A percentile compares a stretch with the other conserved stretches of the same genome.
Evolutionary conservation across 2,797 vertebrate species (phyloP).

Genomic region (Eidolon dupreanum): DNA sequence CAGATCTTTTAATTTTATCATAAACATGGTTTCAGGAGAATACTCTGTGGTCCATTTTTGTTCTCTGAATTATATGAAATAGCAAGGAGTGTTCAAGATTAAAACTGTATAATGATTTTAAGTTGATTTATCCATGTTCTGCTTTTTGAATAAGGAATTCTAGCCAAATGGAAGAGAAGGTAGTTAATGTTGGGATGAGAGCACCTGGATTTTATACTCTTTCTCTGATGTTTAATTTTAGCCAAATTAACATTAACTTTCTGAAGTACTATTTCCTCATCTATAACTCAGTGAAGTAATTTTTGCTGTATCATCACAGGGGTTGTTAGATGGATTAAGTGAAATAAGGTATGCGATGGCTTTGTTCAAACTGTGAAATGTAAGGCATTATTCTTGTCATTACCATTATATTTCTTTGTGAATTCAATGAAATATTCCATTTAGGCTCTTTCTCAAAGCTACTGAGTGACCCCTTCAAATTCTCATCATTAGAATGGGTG

Average conservation of each 20-base stretch:
- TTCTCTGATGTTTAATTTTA: background rate
- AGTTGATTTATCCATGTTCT: background rate
- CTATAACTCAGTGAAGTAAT: background rate
- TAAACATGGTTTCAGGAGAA: background rate
- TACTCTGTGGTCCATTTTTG: background rate
- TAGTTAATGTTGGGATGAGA: background rate
- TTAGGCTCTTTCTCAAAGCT: background rate
- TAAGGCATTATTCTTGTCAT: background rate
- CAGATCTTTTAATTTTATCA: background rate
- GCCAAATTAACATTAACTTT: background rate
- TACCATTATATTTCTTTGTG: constrained; percentile 50
- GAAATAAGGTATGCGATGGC: background rate
- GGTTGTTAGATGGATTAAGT: background rate
- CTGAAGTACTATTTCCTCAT: background rate
- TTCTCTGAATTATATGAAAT: constrained; percentile 76
- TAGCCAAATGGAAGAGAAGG: background rate
- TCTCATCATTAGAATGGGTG: background rate
- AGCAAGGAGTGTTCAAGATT: constrained; percentile 24
- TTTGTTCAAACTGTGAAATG: background rate
- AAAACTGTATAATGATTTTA: background rate
- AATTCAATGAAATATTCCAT: background rate
- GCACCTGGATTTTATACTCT: background rate
- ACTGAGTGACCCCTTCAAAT: background rate
- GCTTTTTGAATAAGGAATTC: background rate
- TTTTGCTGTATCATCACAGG: background rate